A percentile compares a stretch with the other conserved stretches of the same genome.
These are phyloP conservation scores for Rhineura floridana DNA, from an alignment of 2,113 vertebrate species.

Conservation along the genomic window DNA sequence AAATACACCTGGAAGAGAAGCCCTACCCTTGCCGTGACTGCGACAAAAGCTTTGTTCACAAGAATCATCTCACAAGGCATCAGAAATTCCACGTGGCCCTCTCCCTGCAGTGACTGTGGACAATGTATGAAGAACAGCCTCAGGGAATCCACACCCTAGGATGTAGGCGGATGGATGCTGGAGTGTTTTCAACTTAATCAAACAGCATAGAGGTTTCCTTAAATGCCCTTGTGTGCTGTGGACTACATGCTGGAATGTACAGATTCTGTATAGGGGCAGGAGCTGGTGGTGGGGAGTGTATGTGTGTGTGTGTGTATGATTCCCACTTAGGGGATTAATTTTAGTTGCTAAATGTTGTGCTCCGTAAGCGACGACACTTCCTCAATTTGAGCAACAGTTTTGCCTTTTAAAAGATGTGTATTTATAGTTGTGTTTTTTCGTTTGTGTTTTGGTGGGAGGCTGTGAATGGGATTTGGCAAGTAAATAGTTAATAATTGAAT, in stretches of 20 bases:
- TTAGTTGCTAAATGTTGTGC: neutral
- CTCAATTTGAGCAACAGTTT: neutral
- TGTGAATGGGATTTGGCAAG: neutral
- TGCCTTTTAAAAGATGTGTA: neutral
- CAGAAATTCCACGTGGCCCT: neutral
- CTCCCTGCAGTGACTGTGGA: neutral
- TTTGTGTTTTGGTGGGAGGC: neutral
- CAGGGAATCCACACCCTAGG: neutral
- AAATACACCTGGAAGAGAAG: neutral
- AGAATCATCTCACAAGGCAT: neutral
- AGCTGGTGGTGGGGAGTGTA: neutral
- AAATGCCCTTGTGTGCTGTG: neutral
- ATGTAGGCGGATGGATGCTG: neutral
- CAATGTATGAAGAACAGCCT: neutral
- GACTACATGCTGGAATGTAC: neutral
- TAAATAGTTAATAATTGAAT: neutral
- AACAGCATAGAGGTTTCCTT: neutral
- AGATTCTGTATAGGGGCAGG: neutral
- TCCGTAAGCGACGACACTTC: neutral
- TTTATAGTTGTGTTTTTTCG: neutral
- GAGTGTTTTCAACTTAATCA: no score
- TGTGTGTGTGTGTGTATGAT: neutral
- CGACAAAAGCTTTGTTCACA: constrained; percentile 15
- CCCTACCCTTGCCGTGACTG: neutral
- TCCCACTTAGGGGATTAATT: neutral